phyloP scores from a whole-genome alignment of 1,140 invertebrate genomes.

The Papilio polytes region DNA sequence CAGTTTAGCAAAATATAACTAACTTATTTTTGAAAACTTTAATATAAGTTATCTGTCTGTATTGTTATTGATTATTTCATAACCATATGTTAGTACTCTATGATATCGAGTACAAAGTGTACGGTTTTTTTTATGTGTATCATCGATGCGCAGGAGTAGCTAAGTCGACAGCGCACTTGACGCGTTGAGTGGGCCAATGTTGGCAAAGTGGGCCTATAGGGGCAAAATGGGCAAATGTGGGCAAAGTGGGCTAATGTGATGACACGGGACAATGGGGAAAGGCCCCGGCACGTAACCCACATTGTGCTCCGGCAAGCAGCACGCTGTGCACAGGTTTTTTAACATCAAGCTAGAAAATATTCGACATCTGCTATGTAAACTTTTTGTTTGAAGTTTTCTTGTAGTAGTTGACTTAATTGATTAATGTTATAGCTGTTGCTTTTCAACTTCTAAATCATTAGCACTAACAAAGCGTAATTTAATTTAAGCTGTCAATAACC shows the following conservation, averaged over 20 bases:
- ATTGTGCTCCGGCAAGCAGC: constrained; percentile 2
- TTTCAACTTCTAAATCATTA: not conserved
- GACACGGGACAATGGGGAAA: constrained; percentile 26
- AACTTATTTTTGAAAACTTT: no score
- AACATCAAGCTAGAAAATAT: not conserved
- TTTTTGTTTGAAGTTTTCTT: not conserved
- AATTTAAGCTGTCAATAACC: not conserved
- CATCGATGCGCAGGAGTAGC: constrained; percentile 33
- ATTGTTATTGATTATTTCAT: not conserved
- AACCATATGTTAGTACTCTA: not conserved
- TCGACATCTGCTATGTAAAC: not conserved
- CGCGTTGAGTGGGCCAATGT: constrained; percentile 32
- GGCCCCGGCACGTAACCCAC: not conserved
- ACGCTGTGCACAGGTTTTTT: not conserved
- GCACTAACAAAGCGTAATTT: not conserved
- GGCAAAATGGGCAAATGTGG: constrained; percentile 11
- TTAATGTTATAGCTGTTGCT: not conserved
- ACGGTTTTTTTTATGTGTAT: not conserved
- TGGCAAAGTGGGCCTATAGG: constrained; percentile 15
- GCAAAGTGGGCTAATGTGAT: constrained; percentile 27
- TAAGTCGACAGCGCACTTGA: constrained; percentile 28
- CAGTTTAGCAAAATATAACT: no score
- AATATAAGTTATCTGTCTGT: no score
- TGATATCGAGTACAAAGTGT: no score
- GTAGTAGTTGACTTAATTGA: not conserved